Conservation (phyloP, 2,888 invertebrate species). For the Drosophila melanocephala region DNA sequence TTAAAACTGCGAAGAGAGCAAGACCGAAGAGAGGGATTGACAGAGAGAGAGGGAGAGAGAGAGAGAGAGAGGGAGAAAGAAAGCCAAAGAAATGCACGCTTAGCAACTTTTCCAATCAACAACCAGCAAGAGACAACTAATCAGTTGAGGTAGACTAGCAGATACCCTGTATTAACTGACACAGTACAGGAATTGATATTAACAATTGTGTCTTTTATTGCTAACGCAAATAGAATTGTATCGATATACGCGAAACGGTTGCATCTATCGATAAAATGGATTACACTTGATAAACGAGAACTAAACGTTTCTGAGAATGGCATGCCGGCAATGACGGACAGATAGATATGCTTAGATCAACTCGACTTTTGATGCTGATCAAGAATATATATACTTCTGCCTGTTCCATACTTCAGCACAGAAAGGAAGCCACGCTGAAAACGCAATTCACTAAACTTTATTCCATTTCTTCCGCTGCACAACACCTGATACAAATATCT, state of each 20-base stretch:
- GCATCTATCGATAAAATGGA: neutral
- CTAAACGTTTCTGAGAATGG: neutral
- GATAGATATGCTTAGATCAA: neutral
- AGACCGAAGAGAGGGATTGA: neutral
- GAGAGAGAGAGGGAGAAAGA: neutral
- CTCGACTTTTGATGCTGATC: neutral
- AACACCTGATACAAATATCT: constrained; percentile 22
- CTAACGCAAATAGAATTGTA: neutral
- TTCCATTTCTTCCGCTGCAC: neutral
- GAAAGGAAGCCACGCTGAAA: constrained; percentile 28
- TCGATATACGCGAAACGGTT: neutral
- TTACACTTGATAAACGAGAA: no score
- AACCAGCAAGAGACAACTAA: constrained; percentile 3
- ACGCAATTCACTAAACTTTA: constrained; percentile 33
- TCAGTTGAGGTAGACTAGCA: neutral
- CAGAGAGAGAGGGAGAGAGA: neutral
- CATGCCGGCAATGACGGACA: neutral
- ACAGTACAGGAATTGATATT: neutral
- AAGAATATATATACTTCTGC: neutral
- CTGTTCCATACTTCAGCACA: neutral
- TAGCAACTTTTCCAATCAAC: constrained; percentile 69
- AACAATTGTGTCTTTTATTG: neutral
- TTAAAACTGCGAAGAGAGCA: constrained; percentile 37
- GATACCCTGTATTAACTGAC: neutral
- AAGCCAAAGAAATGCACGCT: constrained; percentile 4